phyloP scores from a whole-genome alignment of 1,140 invertebrate genomes.

The Euura saliciscinereae region DNA sequence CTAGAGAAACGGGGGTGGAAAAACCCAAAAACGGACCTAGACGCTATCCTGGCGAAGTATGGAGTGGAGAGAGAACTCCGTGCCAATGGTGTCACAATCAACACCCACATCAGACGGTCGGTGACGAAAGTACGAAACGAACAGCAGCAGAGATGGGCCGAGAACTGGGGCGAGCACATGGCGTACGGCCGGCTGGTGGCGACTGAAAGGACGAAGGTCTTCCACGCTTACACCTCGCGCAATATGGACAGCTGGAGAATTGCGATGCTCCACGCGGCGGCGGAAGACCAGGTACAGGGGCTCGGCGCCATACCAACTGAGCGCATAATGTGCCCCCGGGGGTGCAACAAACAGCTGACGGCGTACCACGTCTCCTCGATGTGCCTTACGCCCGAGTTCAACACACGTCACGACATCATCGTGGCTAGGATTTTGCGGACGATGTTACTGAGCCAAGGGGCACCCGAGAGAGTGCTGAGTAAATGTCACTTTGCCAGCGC shows the following conservation, averaged over 20 bases:
- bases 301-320: slow-evolving; percentile 1
- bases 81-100: too few species aligned
- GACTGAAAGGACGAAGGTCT: not conserved
- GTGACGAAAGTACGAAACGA: not conserved
- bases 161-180: slow-evolving; percentile 9
- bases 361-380: not conserved
- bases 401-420: too few species aligned
- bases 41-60: not conserved
- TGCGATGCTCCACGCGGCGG: too few species aligned
- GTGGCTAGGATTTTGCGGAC: too few species aligned
- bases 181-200: not conserved
- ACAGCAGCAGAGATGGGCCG: slow-evolving; percentile 13
- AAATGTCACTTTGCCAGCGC: too few species aligned
- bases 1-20: not conserved
- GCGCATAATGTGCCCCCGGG: not conserved
- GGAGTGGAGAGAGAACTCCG: not conserved
- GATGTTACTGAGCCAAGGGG: too few species aligned
- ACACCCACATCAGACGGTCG: not conserved
- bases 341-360: slow-evolving; percentile 1
- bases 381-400: slow-evolving; percentile 2
- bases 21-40: slow-evolving; percentile 1
- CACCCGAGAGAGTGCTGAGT: too few species aligned
- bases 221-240: not conserved
- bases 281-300: not conserved
- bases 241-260: not conserved